A percentile compares a stretch with the other conserved stretches of the same genome.
Evolutionary conservation across 2,888 invertebrate species (phyloP).

Genomic region (Pyralis farinalis): DNA sequence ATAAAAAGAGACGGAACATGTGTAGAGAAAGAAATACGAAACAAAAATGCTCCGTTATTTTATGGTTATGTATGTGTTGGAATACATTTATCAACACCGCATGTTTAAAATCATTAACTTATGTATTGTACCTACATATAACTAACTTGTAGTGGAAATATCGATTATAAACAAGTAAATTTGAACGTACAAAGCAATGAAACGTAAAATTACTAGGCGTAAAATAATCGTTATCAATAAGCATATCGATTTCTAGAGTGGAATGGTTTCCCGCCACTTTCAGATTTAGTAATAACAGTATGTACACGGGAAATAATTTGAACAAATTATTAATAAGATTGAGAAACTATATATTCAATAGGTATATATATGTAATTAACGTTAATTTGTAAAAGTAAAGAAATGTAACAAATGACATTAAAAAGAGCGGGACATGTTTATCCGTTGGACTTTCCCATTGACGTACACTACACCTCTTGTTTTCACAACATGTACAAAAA

Average conservation of each 20-base stretch:
- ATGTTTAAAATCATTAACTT: background rate
- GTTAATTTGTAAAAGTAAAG: no score
- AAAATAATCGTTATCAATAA: background rate
- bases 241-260: background rate
- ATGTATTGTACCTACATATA: background rate
- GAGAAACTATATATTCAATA: no score
- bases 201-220: no score
- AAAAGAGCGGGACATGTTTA: constrained; percentile 76
- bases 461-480: constrained; percentile 46
- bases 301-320: no score
- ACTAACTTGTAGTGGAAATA: no score
- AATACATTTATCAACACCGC: background rate
- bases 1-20: constrained; percentile 10
- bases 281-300: no score
- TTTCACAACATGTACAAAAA: constrained; percentile 40
- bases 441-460: constrained; percentile 68
- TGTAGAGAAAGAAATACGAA: no score
- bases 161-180: no score
- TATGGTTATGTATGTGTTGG: background rate
- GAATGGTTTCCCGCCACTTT: constrained; percentile 15
- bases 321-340: background rate
- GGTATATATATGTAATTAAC: no score
- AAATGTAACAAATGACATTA: constrained; percentile 51
- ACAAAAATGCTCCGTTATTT: constrained; percentile 1
- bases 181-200: no score